These are phyloP conservation scores for Meloidogyne floridensis DNA, from an alignment of 1,140 invertebrate species.

Conservation along the genomic window DNA sequence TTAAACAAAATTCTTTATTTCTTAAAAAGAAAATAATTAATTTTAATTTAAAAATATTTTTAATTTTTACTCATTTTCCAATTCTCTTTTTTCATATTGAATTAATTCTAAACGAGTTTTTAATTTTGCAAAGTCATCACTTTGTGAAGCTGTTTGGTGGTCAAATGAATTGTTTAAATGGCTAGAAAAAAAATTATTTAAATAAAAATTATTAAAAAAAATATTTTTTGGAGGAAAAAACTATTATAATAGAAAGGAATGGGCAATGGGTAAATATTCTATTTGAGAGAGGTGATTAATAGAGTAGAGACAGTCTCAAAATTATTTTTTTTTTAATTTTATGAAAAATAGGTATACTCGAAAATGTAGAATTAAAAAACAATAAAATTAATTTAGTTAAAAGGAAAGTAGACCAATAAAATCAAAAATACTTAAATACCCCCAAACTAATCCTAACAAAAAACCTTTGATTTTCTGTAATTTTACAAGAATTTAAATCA, in stretches of 20 bases:
- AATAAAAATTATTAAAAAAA: no score
- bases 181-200: not conserved
- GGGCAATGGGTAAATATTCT: no score
- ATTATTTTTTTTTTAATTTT: no score
- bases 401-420: no score
- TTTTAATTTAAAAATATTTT: not conserved
- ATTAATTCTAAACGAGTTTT: conserved; percentile 20
- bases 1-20: conserved; percentile 4
- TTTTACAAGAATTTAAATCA: conserved; percentile 21
- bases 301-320: no score
- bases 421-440: no score
- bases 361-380: no score
- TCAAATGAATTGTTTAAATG: not conserved
- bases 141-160: not conserved
- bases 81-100: conserved; percentile 15
- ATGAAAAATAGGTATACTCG: no score
- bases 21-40: not conserved
- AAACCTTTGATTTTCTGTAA: not conserved
- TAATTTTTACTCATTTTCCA: conserved; percentile 6
- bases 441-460: no score
- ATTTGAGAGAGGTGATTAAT: no score
- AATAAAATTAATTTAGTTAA: no score
- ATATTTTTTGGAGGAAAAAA: not conserved
- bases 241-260: no score
- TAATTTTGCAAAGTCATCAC: conserved; percentile 18